Evolutionary conservation across 2,113 vertebrate genomes (phyloP), one percentile per base, ranked within the genome.

Genomic region (Crotalus helleri): DNA sequence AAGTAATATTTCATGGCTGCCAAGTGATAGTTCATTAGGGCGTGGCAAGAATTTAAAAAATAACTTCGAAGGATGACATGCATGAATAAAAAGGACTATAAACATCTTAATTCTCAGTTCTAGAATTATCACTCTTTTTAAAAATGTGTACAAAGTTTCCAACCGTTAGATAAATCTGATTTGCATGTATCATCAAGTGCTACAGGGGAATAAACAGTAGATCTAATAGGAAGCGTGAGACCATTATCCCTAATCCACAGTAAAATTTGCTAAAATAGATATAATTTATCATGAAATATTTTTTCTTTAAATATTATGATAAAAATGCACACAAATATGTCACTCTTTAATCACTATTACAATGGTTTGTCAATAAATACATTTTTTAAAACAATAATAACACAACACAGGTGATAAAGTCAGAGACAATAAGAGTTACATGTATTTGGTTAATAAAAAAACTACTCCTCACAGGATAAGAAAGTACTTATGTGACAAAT

Each of bases 351-450:
- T 95, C 89, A 53, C 92, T 57, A 29, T 24, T 0, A 54, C 46
- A 58, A 0, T 39, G 5, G 53, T 92, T 87, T 21, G 91, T 17
- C 95, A 44, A 94, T 95, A 93, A 5, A 92, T 85, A 29, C 91
- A 64, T 91, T 57, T 85, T 92, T 46, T 89, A 92, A 23, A 23
- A 94, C 64, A 55, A 26, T 93, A 92, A 93, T 91, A 92, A 95
- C 26, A 15, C 87, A 8, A 91, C 58, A 92, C 92, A 91, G 58
- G 81, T 33, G 46, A 1, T 9, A 15, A 87, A 64, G 89, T 53
- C 24, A 5, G 94, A 64, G 85, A 44, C 55, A 93, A 58, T 44
- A 69, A 46, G 0, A 53, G 92, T 95, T 94, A 26, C 10, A 64
- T 29, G 12, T 1, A 33, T 95, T 94, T 44, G 92, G 0, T 89